A percentile compares a stretch with the other conserved stretches of the same genome.
These are phyloP conservation scores for Aphis gossypii DNA, from an alignment of 1,140 invertebrate genomes.

Conservation along the genomic window DNA sequence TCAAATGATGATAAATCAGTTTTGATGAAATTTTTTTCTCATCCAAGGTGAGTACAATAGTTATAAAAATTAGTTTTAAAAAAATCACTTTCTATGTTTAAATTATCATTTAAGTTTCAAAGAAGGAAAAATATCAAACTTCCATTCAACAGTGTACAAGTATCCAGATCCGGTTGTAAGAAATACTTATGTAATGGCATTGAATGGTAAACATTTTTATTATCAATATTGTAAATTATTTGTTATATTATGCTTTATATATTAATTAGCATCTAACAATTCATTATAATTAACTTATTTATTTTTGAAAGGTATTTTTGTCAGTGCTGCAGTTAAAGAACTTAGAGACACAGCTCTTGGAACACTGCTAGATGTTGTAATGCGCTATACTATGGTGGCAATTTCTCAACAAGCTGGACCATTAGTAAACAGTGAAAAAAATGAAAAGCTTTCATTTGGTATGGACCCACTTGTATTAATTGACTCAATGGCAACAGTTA, in stretches of 20 bases:
- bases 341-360: slow-evolving; percentile 80
- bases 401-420: slow-evolving; percentile 88
- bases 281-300: slow-evolving; percentile 38
- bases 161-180: slow-evolving; percentile 80
- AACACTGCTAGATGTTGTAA: slow-evolving; percentile 86
- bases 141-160: slow-evolving; percentile 78
- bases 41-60: slow-evolving; percentile 68
- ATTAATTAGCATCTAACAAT: neutral
- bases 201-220: slow-evolving; percentile 70
- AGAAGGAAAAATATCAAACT: slow-evolving; percentile 73
- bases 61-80: neutral
- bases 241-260: neutral
- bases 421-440: slow-evolving; percentile 63
- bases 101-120: slow-evolving; percentile 69
- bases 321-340: slow-evolving; percentile 92
- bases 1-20: slow-evolving; percentile 80
- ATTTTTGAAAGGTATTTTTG: slow-evolving; percentile 75
- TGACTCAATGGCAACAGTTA: slow-evolving; percentile 91
- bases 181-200: slow-evolving; percentile 86
- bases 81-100: neutral
- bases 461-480: slow-evolving; percentile 93
- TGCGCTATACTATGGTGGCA: slow-evolving; percentile 94
- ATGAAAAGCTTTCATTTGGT: slow-evolving; percentile 62
- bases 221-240: neutral
- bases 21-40: slow-evolving; percentile 82